A percentile compares a stretch with the other conserved stretches of the same genome.
Evolutionary conservation across 2,113 vertebrate species (phyloP).

Genomic region (Chlamydotis undulata): DNA sequence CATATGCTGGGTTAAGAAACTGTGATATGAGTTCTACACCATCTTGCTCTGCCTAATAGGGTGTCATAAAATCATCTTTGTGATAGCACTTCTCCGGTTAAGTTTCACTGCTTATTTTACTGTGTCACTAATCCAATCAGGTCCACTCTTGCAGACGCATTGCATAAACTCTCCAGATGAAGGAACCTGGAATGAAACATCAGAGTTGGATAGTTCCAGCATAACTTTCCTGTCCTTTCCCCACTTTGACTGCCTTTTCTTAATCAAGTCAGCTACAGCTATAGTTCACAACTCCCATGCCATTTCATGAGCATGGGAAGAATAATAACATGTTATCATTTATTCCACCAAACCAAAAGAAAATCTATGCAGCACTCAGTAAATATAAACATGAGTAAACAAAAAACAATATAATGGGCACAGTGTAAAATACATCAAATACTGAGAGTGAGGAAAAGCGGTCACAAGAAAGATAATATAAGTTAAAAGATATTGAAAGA

Average conservation of each 20-base stretch:
- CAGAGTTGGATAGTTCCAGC: background rate
- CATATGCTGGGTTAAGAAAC: background rate
- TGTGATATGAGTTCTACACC: slow-evolving; percentile 42
- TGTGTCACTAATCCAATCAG: background rate
- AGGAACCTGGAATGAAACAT: background rate
- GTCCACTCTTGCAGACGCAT: background rate
- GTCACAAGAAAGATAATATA: background rate
- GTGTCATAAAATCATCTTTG: slow-evolving; percentile 13
- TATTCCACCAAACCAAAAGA: background rate
- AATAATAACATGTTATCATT: background rate
- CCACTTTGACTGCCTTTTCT: background rate
- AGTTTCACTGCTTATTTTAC: slow-evolving; percentile 27
- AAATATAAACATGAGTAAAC: background rate
- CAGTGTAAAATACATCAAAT: background rate
- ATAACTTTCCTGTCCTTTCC: background rate
- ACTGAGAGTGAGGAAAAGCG: background rate
- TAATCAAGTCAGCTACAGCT: background rate
- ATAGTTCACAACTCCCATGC: background rate
- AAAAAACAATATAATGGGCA: background rate
- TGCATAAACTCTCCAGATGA: slow-evolving; percentile 3
- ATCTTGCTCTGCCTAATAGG: slow-evolving; percentile 12
- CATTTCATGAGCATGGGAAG: background rate
- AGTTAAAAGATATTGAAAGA: background rate
- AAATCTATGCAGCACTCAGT: background rate
- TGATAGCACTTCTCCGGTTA: background rate